Evolutionary conservation across 2,113 vertebrate genomes (phyloP), one percentile per base, ranked within the genome.

Genomic region (Osmerus mordax): DNA sequence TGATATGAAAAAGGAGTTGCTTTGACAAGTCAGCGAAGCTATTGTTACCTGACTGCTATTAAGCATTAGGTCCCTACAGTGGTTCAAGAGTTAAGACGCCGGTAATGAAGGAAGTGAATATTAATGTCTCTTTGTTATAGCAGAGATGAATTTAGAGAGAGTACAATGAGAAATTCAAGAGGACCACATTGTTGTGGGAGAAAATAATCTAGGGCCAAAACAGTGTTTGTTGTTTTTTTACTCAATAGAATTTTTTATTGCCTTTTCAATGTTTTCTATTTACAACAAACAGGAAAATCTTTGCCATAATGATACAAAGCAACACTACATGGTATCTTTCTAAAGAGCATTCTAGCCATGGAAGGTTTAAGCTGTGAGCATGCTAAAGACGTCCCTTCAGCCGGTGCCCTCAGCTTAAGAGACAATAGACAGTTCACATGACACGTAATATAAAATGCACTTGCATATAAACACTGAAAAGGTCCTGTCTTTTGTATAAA

Each of bases 391-490:
- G 80, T 67, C 70, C 87, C 81, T 81, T 90, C 64, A 83, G 91
- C 90, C 90, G 90, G 88, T 90, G 71, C 90, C 91, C 90, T 92
- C 93, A 54, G 80, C 89, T 89, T 83, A 76, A 92, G 92, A 91
- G 87, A 92, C 94, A 94, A 94, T 90, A 92, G 91, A 94, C 95
- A 93, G 93, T 89, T 91, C 92, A 94, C 93, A 94, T 92, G 91
- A 95, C 92, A 94, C 90, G 90, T 79, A 70, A 83, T 87, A 95
- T 91, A 95, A 96, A 96, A 96, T 94, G 94, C 93, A 94, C 89
- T 93, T 94, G 93, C 93, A 95, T 96, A 95, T 95, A 96, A 96
- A 97, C 95, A 96, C 93, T 94, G 94, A 93, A 95, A 89, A 95
- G 74, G 91, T 95, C 93, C 92, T 93, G 91, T 94, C 90, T 91